Evolutionary conservation across 2,113 vertebrate genomes (phyloP), one percentile per base, ranked within the genome.

Genomic region (Sylvicapra grimmia): DNA sequence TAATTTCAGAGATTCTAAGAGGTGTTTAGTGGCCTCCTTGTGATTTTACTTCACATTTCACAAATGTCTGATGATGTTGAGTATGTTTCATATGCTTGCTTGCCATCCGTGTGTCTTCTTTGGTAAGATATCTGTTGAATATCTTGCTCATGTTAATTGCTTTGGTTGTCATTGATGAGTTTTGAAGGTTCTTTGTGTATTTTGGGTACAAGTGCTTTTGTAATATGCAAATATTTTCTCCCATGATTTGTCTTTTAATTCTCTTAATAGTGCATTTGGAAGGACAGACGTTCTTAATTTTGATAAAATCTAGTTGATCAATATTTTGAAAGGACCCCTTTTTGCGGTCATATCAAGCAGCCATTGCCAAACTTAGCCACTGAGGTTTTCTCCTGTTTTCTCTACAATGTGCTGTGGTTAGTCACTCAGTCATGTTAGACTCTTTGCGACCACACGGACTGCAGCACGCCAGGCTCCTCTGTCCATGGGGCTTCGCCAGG

Each of bases 11-110:
- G 44, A 77, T 59, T 75, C 65, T 77, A 36, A 36, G 23, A 59
- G 65, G 21, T 77, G 16, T 25, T 5, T 4, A n/a, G 49, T 44
- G 29, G 21, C 56, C 31, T 82, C 36, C 44, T 25, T 49, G 40
- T 93, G 83, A 49, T 77, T 93, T 77, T 59, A 59, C 29, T 86
- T 93, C 75, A 51, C 25, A 23, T 93, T 77, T 86, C 54, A 47
- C 65, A 59, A 51, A 59, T 15, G 10, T 31, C 21, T 59, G 40
- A 61, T 40, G 29, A 36, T 40, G 40, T 3, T 75, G 56, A 59
- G 4, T 49, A 15, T 77, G 51, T 51, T 93, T 23, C 33, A 77
- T 21, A 12, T 8, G 8, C 8, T 89, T 56, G 23, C 72, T 89
- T 72, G 11, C 44, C 83, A 59, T 51, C 15, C 36, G 16, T 8